These are phyloP conservation scores for Hydrozoanthus gracilis DNA, from an alignment of 92 coral and sea anemone species.

Conservation along the genomic window DNA sequence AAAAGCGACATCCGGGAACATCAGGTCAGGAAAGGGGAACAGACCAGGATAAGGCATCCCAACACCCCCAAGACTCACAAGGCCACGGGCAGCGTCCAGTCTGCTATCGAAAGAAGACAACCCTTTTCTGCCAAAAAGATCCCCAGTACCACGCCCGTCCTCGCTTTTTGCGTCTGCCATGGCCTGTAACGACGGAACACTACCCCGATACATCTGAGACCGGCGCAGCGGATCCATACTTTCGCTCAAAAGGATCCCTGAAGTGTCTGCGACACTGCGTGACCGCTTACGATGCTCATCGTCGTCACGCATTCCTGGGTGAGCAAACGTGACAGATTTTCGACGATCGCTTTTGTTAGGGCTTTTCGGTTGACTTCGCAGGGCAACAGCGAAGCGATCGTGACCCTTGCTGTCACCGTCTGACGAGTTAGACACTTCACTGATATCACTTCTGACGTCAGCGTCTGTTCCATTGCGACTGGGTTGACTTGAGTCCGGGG, in stretches of 20 bases:
- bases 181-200: slow-evolving; percentile 62
- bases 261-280: slow-evolving; percentile 86
- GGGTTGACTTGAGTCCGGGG: slow-evolving; percentile 85
- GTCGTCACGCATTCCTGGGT: slow-evolving; percentile 66
- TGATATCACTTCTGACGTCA: slow-evolving; percentile 81
- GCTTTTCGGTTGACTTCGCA: slow-evolving; percentile 60
- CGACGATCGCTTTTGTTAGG: slow-evolving; percentile 68
- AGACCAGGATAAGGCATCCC: slow-evolving; percentile 75
- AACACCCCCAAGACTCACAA: slow-evolving; percentile 84
- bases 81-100: slow-evolving; percentile 90
- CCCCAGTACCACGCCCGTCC: slow-evolving; percentile 54
- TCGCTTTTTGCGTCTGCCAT: slow-evolving; percentile 75
- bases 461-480: slow-evolving; percentile 76
- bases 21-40: slow-evolving; percentile 82
- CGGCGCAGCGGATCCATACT: slow-evolving; percentile 57
- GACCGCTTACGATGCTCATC: slow-evolving; percentile 76
- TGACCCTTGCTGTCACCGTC: slow-evolving; percentile 67
- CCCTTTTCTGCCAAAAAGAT: slow-evolving; percentile 60
- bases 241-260: slow-evolving; percentile 71
- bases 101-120: slow-evolving; percentile 78
- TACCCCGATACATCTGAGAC: slow-evolving; percentile 69
- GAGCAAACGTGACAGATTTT: slow-evolving; percentile 59
- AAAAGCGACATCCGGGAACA: slow-evolving; percentile 91
- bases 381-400: slow-evolving; percentile 64
- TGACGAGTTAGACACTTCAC: slow-evolving; percentile 82